Evolutionary conservation across 2,113 vertebrate species (phyloP), one percentile per base, ranked within the genome.

Genomic region (Meleagris gallopavo): DNA sequence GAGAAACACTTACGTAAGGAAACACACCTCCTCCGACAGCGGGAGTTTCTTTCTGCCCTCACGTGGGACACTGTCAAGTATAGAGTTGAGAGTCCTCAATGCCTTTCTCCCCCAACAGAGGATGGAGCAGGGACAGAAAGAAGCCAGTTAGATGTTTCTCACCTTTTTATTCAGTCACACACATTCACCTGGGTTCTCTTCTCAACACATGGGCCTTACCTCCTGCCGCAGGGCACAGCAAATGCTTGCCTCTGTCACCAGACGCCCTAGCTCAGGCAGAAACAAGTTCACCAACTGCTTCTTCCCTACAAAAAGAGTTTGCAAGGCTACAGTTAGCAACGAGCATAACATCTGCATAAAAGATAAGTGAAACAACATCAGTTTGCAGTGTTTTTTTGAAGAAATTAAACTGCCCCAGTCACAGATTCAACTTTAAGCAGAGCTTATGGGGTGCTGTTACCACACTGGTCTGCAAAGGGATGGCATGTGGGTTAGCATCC

Each of bases 31-130:
- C 80, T 98, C 96, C 36, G 98, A 97, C 2, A 92, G 91, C 43
- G 97, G 96, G 64, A 99, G 95, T 32, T 94, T 96, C 89, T 90
- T 98, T 48, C 97, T 98, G 69, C 98, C 97, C 21, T 98, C 97
- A 57, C 89, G 94, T 30, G 97, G 86, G 25, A 98, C 46, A 34
- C 75, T 89, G 13, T 98, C 97, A 17, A 99, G 94, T 89, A 99
- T 96, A 71, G 95, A 97, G 94, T 99, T 99, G 38, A 99, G 96
- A 11, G 98, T 99, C 90, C 97, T 98, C 94, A 99, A 93, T 24
- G 98, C 98, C 99, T 99, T 96, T 74, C 1, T 18, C 48, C 24
- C 27, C 34, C 64, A 38, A 20, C 25, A 60, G 52, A 43, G 1
- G 10, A 32, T 25, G 70, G 24, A 80, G 80, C 8, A 57, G 2